phyloP scores from a whole-genome alignment of 2,888 invertebrate genomes.

The Parnassius glacialis region DNA sequence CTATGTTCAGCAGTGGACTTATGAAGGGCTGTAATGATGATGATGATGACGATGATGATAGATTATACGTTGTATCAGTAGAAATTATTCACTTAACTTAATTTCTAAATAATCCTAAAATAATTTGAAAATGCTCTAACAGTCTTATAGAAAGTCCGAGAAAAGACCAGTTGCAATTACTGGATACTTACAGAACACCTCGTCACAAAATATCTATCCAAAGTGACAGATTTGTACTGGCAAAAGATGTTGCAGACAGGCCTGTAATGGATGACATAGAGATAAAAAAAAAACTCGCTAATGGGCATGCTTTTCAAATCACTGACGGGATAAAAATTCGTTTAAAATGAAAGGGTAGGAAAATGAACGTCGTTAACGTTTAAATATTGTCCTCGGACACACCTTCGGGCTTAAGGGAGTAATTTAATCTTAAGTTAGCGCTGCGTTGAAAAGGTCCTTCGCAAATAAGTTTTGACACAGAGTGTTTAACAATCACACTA shows the following conservation, averaged over 20 bases:
- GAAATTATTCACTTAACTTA: too few relatives aligned
- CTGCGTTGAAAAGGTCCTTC: conserved; percentile 10
- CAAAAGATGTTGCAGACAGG: conserved; percentile 26
- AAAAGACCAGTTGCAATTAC: conserved; percentile 23
- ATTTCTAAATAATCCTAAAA: too few relatives aligned
- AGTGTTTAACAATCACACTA: conserved; percentile 11
- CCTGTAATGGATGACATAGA: conserved; percentile 48
- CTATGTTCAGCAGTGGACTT: too few relatives aligned
- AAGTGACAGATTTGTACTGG: conserved; percentile 27
- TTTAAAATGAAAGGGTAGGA: conserved; percentile 38
- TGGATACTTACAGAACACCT: conserved; percentile 22
- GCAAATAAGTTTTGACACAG: conserved; percentile 15
- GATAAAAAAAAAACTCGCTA: conserved; percentile 53
- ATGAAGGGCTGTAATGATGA: too few relatives aligned
- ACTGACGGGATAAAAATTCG: conserved; percentile 64
- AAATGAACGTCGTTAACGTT: conserved; percentile 24
- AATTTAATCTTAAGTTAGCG: conserved; percentile 30
- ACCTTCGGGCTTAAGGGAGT: conserved; percentile 27
- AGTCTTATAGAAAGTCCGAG: conserved; percentile 16
- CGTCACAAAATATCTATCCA: conserved; percentile 25
- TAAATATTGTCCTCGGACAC: conserved; percentile 25
- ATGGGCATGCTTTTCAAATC: conserved; percentile 64
- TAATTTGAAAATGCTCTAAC: background rate
- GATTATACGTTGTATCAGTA: too few relatives aligned
- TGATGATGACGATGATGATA: too few relatives aligned